Evolutionary conservation across 1,140 invertebrate genomes (phyloP).

Genomic region (Drosophila sulfurigaster): DNA sequence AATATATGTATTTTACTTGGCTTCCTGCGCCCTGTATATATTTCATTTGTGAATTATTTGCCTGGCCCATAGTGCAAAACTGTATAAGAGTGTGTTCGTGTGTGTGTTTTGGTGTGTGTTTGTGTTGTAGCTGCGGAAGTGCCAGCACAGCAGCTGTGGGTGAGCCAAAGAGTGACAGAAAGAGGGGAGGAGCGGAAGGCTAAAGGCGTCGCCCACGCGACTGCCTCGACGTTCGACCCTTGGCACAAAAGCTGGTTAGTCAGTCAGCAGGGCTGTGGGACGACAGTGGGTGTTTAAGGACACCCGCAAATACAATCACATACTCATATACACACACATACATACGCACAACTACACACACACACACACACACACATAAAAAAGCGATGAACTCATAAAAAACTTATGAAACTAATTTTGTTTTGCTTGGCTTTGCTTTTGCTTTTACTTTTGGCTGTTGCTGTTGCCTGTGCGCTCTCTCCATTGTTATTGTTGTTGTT

Average conservation of each 20-base stretch:
- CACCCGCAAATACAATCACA: slow-evolving; percentile 37
- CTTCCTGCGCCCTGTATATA: slow-evolving; percentile 65
- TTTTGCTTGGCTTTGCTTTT: slow-evolving; percentile 80
- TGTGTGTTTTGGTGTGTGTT: slow-evolving; percentile 15
- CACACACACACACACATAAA: slow-evolving; percentile 54
- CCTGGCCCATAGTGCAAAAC: slow-evolving; percentile 55
- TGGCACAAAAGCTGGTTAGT: slow-evolving; percentile 80
- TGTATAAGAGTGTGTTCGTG: slow-evolving; percentile 20
- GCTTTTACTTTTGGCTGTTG: slow-evolving; percentile 70
- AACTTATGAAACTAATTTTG: slow-evolving; percentile 83
- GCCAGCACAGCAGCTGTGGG: slow-evolving; percentile 57
- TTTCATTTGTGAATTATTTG: slow-evolving; percentile 73
- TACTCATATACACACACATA: slow-evolving; percentile 6
- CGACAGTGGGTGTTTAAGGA: slow-evolving; percentile 55
- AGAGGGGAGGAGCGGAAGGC: neutral
- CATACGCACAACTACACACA: slow-evolving; percentile 9
- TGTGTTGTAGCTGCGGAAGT: slow-evolving; percentile 55
- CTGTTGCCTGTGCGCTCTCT: slow-evolving; percentile 11
- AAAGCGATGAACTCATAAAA: slow-evolving; percentile 83
- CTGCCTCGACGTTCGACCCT: slow-evolving; percentile 75
- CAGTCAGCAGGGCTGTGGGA: slow-evolving; percentile 54
- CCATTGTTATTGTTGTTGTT: slow-evolving; percentile 34
- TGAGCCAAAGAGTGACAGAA: too few relatives aligned
- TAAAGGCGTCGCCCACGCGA: slow-evolving; percentile 66
- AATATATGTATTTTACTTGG: slow-evolving; percentile 75